phyloP scores from a whole-genome alignment of 2,113 vertebrate genomes.

The Tor tambroides region DNA sequence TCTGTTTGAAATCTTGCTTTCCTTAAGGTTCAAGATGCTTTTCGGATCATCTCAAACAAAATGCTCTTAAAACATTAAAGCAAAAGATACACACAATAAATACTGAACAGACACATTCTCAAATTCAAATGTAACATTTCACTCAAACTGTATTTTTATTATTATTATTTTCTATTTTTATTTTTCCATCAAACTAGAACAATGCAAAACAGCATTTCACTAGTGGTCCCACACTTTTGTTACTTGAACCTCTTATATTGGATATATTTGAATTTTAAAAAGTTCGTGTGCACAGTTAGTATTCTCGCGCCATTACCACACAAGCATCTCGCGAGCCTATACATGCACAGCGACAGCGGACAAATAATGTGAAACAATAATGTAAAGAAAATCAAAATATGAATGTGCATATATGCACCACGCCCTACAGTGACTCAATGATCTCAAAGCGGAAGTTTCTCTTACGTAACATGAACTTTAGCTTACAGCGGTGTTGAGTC shows the following conservation, averaged over 20 bases:
- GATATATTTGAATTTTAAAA: background rate
- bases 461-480: constrained; percentile 75
- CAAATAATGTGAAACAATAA: background rate
- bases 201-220: background rate
- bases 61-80: too few species aligned
- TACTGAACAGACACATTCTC: background rate
- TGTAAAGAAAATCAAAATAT: background rate
- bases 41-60: too few species aligned
- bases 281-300: background rate
- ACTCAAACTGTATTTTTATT: too few species aligned
- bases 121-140: background rate
- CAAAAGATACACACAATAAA: background rate
- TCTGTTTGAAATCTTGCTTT: too few species aligned
- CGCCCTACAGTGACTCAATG: constrained; percentile 62
- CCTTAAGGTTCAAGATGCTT: too few species aligned
- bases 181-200: background rate
- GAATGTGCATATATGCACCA: constrained; percentile 29
- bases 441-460: constrained; percentile 77
- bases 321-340: background rate
- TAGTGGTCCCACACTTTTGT: background rate
- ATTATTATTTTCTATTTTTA: too few species aligned
- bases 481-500: constrained; percentile 46
- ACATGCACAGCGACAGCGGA: too few species aligned
- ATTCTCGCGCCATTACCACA: background rate
- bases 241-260: background rate